phyloP scores from a whole-genome alignment of 1,140 invertebrate genomes.

The Telenomus remus region DNA sequence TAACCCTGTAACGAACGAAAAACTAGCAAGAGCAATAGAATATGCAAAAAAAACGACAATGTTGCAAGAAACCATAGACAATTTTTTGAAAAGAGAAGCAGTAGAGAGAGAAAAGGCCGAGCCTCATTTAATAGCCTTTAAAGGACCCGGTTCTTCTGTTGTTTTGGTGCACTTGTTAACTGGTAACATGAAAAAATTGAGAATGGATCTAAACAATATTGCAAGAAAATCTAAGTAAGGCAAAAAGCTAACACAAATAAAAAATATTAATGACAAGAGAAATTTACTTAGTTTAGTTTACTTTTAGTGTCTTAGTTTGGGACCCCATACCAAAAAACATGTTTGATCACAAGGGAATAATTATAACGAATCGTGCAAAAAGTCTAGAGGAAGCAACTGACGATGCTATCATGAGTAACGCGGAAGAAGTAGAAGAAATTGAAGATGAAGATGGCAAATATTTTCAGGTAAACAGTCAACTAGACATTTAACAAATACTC shows the following conservation, averaged over 20 bases:
- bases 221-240: conserved; percentile 75
- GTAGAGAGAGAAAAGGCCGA: conserved; percentile 64
- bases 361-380: conserved; percentile 68
- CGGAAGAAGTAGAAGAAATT: conserved; percentile 78
- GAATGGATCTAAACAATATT: conserved; percentile 67
- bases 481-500: too few species aligned
- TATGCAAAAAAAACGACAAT: conserved; percentile 78
- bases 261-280: background rate
- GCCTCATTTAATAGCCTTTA: conserved; percentile 68
- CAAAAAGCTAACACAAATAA: conserved; percentile 17
- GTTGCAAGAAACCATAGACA: conserved; percentile 78
- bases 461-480: conserved; percentile 66
- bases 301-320: conserved; percentile 42
- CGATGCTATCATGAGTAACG: conserved; percentile 79
- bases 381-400: conserved; percentile 77
- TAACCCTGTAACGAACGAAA: conserved; percentile 77
- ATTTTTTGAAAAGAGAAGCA: conserved; percentile 75
- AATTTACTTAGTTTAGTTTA: background rate
- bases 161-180: conserved; percentile 71
- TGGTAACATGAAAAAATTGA: conserved; percentile 64
- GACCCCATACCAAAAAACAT: conserved; percentile 65
- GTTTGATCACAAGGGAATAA: conserved; percentile 76
- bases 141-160: conserved; percentile 71
- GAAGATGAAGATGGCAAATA: conserved; percentile 67
- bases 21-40: conserved; percentile 77